Evolutionary conservation across 2,113 vertebrate genomes (phyloP), one percentile per base, ranked within the genome.

Genomic region (Amphiprion ocellaris): DNA sequence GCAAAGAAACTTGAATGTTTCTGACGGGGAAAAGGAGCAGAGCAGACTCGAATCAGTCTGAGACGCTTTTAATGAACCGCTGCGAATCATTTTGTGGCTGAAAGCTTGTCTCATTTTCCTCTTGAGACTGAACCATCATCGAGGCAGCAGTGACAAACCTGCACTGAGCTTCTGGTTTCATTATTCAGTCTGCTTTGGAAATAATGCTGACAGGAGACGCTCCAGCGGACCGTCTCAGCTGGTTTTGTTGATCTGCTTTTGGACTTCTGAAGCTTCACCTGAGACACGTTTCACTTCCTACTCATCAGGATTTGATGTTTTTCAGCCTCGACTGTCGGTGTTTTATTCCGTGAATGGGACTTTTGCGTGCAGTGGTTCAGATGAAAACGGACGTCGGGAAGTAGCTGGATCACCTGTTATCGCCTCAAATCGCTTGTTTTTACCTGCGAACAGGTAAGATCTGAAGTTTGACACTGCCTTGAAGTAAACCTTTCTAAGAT

Each of bases 1-100:
- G 88, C 86, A 83, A 87, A 81, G 74, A 75, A 86, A 87, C 64
- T 89, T 88, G 52, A 89, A 87, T 4, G 78, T 79, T 86, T 87
- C 30, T 81, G 65, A 76, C 80, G 46, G 85, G 56, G 74, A 46
- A 55, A 67, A 84, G 60, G 61, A 73, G 70, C 50, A 21, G 23
- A 7, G 9, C 21, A 15, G 12, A 61, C 49, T 16, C 50, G 63
- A 53, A 58, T 11, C 12, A 46, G 37, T 23, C 66, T 67, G 24
- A 30, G n/a, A 23, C 53, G 39, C 7, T 4, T 30, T 4, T 10
- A 59, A 26, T 28, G 24, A 9, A 5, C 10, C 17, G n/a, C 64
- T 44, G 66, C 47, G 17, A n/a, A 3, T 50, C 4, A 39, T 26
- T 23, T 46, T 21, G 19, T 46, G 4, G 8, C 61, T 6, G 33